Percentiles rank a stretch among this genome's conserved stretches.
Conservation (phyloP, 2,888 invertebrate genomes). For the Isoperla grammatica region DNA sequence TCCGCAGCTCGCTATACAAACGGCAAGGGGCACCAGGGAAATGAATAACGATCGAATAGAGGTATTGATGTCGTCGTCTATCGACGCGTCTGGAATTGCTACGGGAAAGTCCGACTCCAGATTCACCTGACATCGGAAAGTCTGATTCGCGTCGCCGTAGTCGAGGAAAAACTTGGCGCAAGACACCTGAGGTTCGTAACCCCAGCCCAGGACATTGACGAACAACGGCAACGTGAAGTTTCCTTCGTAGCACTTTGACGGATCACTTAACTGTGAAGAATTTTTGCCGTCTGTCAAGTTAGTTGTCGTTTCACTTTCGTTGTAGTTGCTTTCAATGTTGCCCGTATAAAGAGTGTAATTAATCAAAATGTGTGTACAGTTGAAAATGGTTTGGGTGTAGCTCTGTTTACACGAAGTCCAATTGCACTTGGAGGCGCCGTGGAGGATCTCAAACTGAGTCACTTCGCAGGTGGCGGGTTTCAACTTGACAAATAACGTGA, state of each 20-base stretch:
- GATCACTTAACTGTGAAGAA: neutral
- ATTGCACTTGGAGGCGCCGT: conserved; percentile 37
- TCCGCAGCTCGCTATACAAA: conserved; percentile 21
- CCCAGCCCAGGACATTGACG: conserved; percentile 30
- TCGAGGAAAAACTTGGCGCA: conserved; percentile 29
- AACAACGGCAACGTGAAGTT: conserved; percentile 20
- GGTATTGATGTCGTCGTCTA: conserved; percentile 11
- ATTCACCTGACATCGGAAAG: conserved; percentile 29
- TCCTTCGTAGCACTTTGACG: neutral
- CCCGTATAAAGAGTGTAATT: conserved; percentile 21
- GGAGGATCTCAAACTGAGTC: conserved; percentile 19
- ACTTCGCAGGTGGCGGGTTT: conserved; percentile 30
- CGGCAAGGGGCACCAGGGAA: conserved; percentile 26
- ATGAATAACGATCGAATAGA: conserved; percentile 11
- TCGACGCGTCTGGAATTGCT: conserved; percentile 26
- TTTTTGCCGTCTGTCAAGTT: neutral
- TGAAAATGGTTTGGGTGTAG: conserved; percentile 37
- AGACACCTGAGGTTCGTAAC: conserved; percentile 29
- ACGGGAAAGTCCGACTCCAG: conserved; percentile 20
- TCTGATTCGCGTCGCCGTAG: conserved; percentile 23
- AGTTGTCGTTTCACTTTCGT: neutral
- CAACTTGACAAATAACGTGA: conserved; percentile 33
- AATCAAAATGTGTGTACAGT: conserved; percentile 37
- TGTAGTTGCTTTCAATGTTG: neutral
- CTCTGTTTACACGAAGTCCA: conserved; percentile 40